phyloP scores from a whole-genome alignment of 2,113 vertebrate genomes.

The Athene cunicularia region DNA sequence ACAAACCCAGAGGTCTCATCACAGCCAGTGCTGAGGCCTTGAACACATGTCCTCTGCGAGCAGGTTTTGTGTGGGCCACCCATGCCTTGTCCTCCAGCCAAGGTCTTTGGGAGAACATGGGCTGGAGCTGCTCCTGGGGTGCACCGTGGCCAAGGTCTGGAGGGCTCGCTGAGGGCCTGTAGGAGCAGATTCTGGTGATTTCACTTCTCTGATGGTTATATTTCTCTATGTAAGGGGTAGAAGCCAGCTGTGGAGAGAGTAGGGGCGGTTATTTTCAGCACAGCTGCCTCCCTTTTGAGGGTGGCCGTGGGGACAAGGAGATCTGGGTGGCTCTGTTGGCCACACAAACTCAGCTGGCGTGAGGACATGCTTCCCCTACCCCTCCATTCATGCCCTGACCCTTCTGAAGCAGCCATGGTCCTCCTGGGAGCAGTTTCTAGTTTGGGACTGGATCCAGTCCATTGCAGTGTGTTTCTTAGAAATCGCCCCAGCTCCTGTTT shows the following conservation, averaged over 20 bases:
- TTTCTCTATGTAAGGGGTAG: not conserved
- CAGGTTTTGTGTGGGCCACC: not conserved
- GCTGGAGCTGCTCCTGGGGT: not conserved
- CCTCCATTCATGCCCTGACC: not conserved
- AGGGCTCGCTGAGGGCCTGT: accelerated
- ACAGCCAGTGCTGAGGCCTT: not conserved
- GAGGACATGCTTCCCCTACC: not conserved
- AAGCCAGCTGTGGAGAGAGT: not conserved
- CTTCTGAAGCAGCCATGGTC: not conserved
- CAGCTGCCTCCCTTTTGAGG: not conserved
- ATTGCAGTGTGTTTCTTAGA: not conserved
- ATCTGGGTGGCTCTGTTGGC: not conserved
- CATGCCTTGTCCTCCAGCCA: not conserved
- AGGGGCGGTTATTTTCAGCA: not conserved
- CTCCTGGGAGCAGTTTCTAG: not conserved
- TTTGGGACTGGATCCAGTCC: not conserved
- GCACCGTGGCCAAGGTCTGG: not conserved
- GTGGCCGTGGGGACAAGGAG: not conserved
- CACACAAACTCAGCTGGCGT: accelerated
- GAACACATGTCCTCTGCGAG: accelerated
- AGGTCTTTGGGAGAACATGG: not conserved
- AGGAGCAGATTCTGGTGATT: not conserved
- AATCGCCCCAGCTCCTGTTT: not conserved
- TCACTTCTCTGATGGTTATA: not conserved
- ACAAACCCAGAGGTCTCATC: not conserved